A percentile compares a stretch with the other conserved stretches of the same genome.
Evolutionary conservation across 2,888 invertebrate species (phyloP).

Genomic region (Phortica okadai): DNA sequence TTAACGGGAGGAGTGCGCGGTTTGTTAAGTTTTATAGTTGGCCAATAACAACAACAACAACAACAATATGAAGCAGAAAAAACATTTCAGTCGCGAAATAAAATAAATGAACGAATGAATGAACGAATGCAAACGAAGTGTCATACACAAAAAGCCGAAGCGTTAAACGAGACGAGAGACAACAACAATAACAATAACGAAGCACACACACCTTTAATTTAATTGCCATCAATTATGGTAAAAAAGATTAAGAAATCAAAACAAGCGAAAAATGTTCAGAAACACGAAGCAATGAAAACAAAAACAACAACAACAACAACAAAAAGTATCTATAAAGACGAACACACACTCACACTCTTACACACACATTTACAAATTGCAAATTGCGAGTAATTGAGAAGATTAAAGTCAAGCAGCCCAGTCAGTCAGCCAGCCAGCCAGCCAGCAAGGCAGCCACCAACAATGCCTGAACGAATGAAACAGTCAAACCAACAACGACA

Average conservation of each 20-base stretch:
- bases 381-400: conserved; percentile 72
- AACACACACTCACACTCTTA: conserved; percentile 24
- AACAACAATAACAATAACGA: conserved; percentile 37
- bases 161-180: conserved; percentile 10
- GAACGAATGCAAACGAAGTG: not conserved
- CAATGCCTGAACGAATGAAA: conserved; percentile 1
- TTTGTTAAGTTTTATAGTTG: not conserved
- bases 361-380: conserved; percentile 58
- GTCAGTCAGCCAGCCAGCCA: conserved; percentile 2
- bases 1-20: not conserved
- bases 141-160: not conserved
- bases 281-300: conserved; percentile 54
- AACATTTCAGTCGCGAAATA: not conserved
- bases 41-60: conserved; percentile 14
- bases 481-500: conserved; percentile 1
- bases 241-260: conserved; percentile 72
- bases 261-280: conserved; percentile 64
- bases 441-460: conserved; percentile 18
- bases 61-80: not conserved
- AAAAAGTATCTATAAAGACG: conserved; percentile 41
- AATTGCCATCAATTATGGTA: conserved; percentile 71
- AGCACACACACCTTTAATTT: conserved; percentile 68
- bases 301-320: conserved; percentile 45
- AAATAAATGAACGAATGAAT: not conserved
- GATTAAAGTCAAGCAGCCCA: conserved; percentile 68